phyloP scores from a whole-genome alignment of 2,888 invertebrate species.

The Phytoseiulus persimilis region DNA sequence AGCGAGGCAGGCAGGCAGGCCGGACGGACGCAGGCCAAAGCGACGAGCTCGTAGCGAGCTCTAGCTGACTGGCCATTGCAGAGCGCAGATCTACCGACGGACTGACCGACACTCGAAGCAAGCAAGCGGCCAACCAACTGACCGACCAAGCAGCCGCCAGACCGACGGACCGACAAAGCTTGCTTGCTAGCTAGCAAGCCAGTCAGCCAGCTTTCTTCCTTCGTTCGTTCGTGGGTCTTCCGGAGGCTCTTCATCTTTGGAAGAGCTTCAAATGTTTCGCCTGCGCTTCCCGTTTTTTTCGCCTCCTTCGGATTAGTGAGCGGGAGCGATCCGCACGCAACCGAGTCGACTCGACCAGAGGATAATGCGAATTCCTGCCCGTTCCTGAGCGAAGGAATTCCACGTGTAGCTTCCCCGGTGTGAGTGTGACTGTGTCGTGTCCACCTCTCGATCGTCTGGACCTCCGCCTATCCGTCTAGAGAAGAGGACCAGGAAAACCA shows the following conservation, averaged over 20 bases:
- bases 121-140: background rate
- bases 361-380: background rate
- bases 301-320: background rate
- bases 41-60: background rate
- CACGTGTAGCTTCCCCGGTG: background rate
- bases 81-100: background rate
- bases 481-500: background rate
- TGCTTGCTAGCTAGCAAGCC: background rate
- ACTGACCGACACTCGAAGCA: background rate
- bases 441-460: background rate
- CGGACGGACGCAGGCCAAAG: background rate
- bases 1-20: background rate
- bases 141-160: background rate
- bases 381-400: background rate
- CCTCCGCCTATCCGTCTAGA: background rate
- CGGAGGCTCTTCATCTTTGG: background rate
- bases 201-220: background rate
- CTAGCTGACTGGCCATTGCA: background rate
- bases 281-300: background rate
- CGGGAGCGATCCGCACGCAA: background rate
- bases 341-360: background rate
- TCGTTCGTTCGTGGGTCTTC: background rate
- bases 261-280: background rate
- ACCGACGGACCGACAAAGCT: background rate
- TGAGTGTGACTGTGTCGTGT: background rate